Evolutionary conservation across 2,113 vertebrate genomes (phyloP).

Genomic region (Corythoichthys intestinalis): DNA sequence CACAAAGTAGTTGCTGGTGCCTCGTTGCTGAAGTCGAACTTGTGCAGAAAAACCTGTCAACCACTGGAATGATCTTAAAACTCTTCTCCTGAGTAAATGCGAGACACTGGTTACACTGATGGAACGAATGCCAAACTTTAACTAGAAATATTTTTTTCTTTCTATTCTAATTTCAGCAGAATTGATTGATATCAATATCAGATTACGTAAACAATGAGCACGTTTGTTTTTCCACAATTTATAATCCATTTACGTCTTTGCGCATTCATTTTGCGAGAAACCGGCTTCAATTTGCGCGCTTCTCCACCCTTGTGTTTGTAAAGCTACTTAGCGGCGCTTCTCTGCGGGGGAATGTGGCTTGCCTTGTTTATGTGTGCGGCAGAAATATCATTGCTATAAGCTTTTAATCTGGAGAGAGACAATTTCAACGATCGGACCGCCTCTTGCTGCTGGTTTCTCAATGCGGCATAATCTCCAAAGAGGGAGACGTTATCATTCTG

Average conservation of each 20-base stretch:
- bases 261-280: constrained; percentile 51
- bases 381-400: constrained; percentile 68
- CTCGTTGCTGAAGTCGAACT: constrained; percentile 36
- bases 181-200: constrained; percentile 43
- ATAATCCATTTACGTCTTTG: constrained; percentile 57
- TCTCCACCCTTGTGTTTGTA: constrained; percentile 60
- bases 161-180: constrained; percentile 9
- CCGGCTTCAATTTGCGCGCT: constrained; percentile 47
- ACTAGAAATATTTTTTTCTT: not conserved
- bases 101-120: constrained; percentile 7
- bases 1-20: constrained; percentile 22
- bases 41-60: constrained; percentile 5
- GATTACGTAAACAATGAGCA: constrained; percentile 51
- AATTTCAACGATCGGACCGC: constrained; percentile 51
- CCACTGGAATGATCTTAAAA: constrained; percentile 32
- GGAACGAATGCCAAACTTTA: not conserved
- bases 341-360: constrained; percentile 50
- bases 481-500: too few relatives aligned
- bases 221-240: constrained; percentile 48
- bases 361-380: constrained; percentile 55
- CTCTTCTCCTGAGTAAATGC: constrained; percentile 12
- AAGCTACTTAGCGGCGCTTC: constrained; percentile 60
- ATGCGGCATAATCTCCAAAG: not conserved
- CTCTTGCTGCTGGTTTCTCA: constrained; percentile 20
- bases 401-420: constrained; percentile 69